These are phyloP conservation scores for Psettodes erumei DNA, from an alignment of 2,113 vertebrate genomes.

Conservation along the genomic window DNA sequence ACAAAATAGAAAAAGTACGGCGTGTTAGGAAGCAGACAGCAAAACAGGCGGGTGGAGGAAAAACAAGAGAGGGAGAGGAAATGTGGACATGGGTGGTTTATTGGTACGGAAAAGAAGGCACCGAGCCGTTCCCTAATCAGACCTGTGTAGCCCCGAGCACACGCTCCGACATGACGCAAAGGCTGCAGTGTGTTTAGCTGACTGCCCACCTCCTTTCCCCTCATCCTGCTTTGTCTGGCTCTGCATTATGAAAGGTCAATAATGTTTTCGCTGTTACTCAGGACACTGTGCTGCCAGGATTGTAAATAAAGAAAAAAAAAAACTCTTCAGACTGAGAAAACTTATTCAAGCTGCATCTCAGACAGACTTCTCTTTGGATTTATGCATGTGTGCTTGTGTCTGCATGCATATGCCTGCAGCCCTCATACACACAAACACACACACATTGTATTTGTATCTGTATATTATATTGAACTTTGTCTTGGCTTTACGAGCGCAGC, in stretches of 20 bases:
- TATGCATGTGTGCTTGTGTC: neutral
- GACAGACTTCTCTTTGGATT: neutral
- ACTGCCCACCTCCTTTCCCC: constrained; percentile 40
- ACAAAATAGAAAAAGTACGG: constrained; percentile 24
- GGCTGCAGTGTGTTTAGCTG: constrained; percentile 42
- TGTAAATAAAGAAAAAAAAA: neutral
- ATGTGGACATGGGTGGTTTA: constrained; percentile 48
- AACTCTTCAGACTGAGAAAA: constrained; percentile 28
- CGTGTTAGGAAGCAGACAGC: constrained; percentile 5
- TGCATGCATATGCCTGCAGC: neutral
- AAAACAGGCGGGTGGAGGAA: too few species aligned
- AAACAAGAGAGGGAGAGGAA: constrained; percentile 37
- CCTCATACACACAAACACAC: constrained; percentile 8
- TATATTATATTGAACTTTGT: constrained; percentile 15
- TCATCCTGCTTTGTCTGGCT: constrained; percentile 43
- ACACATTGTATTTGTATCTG: constrained; percentile 18
- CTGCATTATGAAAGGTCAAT: constrained; percentile 61
- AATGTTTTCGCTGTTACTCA: constrained; percentile 34
- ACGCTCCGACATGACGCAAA: constrained; percentile 45
- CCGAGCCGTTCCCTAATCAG: constrained; percentile 71
- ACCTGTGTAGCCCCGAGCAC: constrained; percentile 67
- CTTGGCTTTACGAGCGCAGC: constrained; percentile 33
- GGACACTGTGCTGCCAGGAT: constrained; percentile 3
- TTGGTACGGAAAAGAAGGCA: constrained; percentile 62
- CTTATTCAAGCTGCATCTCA: neutral